A percentile compares a stretch with the other conserved stretches of the same genome.
Conservation (phyloP, 92 coral and sea anemone genomes). For the Pocillopora grandis region DNA sequence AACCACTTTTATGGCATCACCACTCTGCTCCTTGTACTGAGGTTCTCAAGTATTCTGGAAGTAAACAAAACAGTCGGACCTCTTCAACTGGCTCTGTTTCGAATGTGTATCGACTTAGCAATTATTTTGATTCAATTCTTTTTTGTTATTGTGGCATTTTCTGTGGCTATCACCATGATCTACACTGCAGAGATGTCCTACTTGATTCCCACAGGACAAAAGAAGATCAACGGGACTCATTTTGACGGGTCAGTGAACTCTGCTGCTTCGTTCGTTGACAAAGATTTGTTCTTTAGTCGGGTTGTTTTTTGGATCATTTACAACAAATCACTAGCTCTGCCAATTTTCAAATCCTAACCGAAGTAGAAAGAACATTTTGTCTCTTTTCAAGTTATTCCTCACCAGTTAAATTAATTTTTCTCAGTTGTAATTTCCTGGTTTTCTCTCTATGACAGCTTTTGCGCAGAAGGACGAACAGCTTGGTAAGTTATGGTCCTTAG, state of each 20-base stretch:
- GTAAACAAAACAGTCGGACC: conserved; percentile 35
- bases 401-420: too few relatives aligned
- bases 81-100: conserved; percentile 37
- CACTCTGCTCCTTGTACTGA: conserved; percentile 22
- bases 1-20: conserved; percentile 23
- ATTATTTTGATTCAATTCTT: conserved; percentile 27
- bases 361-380: too few relatives aligned
- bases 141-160: conserved; percentile 35
- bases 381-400: too few relatives aligned
- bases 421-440: too few relatives aligned
- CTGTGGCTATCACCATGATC: conserved; percentile 31
- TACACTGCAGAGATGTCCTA: conserved; percentile 28
- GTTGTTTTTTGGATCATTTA: too few relatives aligned
- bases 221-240: too few relatives aligned
- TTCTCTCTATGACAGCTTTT: not conserved
- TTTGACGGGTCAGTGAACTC: too few relatives aligned
- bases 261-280: too few relatives aligned
- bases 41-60: conserved; percentile 37
- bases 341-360: too few relatives aligned
- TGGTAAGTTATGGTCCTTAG: conserved; percentile 8
- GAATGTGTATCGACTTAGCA: conserved; percentile 18
- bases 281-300: too few relatives aligned
- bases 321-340: too few relatives aligned
- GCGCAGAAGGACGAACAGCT: not conserved
- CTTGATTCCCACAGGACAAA: too few relatives aligned